These are phyloP conservation scores for Synergus itoensis DNA, from an alignment of 2,888 invertebrate genomes.

Conservation along the genomic window DNA sequence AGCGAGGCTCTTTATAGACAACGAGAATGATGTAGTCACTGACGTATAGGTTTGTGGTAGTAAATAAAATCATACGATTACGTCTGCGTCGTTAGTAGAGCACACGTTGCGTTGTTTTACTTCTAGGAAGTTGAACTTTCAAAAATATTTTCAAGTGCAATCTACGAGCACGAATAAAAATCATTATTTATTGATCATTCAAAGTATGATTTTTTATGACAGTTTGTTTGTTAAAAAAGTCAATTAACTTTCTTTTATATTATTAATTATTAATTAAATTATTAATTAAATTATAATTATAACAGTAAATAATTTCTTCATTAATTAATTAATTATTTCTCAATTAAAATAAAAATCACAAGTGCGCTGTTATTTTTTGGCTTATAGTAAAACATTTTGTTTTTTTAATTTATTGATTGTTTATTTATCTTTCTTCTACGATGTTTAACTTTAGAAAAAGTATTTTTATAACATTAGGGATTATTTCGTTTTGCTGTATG, in stretches of 20 bases:
- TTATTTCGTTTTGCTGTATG: neutral
- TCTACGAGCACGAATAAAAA: neutral
- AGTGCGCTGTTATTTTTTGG: neutral
- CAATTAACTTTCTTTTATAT: too few species aligned
- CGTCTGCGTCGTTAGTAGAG: slow-evolving; percentile 43
- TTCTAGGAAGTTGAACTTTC: slow-evolving; percentile 25
- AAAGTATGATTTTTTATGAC: neutral
- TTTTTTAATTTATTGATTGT: neutral
- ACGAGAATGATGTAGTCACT: slow-evolving; percentile 1
- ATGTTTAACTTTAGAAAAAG: neutral
- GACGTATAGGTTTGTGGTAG: slow-evolving; percentile 43
- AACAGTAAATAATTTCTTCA: neutral
- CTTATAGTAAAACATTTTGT: neutral
- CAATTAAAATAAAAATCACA: neutral
- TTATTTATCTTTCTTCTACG: slow-evolving; percentile 4
- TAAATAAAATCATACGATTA: slow-evolving; percentile 64
- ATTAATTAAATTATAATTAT: neutral
- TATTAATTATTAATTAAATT: neutral
- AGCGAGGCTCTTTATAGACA: slow-evolving; percentile 59
- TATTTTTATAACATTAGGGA: neutral
- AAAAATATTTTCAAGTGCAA: slow-evolving; percentile 7
- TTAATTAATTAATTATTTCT: neutral
- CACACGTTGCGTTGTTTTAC: neutral
- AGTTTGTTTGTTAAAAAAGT: neutral
- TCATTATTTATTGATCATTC: neutral